Evolutionary conservation across 1,140 invertebrate species (phyloP), one percentile per base, ranked within the genome.

Genomic region (Caligus rogercresseyi): DNA sequence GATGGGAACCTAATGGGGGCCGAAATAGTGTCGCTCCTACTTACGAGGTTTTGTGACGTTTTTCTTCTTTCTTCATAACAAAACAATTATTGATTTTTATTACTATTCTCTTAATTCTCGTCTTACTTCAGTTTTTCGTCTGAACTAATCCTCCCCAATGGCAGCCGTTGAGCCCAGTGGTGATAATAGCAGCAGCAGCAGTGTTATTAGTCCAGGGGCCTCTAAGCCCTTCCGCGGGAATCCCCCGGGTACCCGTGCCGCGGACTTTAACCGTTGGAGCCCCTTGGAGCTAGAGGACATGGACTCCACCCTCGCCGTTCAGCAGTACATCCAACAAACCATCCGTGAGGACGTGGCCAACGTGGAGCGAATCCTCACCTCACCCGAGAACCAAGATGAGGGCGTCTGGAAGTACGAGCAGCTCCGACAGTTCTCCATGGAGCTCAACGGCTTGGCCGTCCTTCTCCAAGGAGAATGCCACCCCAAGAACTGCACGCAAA

Each of bases 321-420:
- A 98, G 71, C 95, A 98, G 73, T 98, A 91, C 71, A 98, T 99
- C 69, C 96, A 99, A 76, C 95, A 99, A 75, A 83, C 89, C 67
- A 98, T 99, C 65, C 80, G 90, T 67, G 82, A 82, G 66, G 89
- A 98, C 76, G 87, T 54, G 23, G 80, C 84, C 19, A 90, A 94
- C 76, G 85, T 98, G 60, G 93, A 97, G 68, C 79, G 86, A 26
- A 98, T 99, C 70, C 75, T 99, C 14, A 90, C 83, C 67, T 89
- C 94, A 74, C 96, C 96, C 16, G 92, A 97, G 68, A 84, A 86
- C 11, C 91, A 98, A 73, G 95, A 99, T 73, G 93, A 98, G 76
- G 94, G 94, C 31, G 93, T 98, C 11, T 99, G 96, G 96, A 99
- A 99, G 76, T 99, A 99, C 74, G 96, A 99, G 78, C 96, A 99